Evolutionary conservation across 23 tunicate genomes (phyloP).

Genomic region (Trididemnum miniatum): DNA sequence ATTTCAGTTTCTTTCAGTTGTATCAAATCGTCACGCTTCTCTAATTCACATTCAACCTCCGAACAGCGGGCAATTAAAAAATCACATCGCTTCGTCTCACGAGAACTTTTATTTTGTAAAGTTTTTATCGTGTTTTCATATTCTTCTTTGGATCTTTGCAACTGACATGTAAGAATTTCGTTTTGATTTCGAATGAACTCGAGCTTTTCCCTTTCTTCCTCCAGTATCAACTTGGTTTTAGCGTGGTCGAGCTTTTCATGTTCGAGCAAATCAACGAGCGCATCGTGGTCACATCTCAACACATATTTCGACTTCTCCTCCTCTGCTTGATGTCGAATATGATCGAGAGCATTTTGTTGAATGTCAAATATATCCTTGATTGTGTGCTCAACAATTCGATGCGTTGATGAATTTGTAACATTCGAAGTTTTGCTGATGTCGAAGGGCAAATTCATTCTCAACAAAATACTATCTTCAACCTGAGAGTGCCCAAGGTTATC

Average conservation of each 20-base stretch:
- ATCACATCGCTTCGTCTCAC: slow-evolving; percentile 77
- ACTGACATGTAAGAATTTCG: slow-evolving; percentile 60
- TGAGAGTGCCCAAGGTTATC: too few relatives aligned
- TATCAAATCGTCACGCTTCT: slow-evolving; percentile 29
- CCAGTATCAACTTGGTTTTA: slow-evolving; percentile 71
- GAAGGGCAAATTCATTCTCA: too few relatives aligned
- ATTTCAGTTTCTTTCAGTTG: slow-evolving; percentile 70
- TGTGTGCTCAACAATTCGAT: slow-evolving; percentile 58
- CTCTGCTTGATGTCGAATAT: slow-evolving; percentile 44
- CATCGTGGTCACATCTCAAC: slow-evolving; percentile 45
- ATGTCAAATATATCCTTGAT: slow-evolving; percentile 62
- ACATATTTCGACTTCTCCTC: slow-evolving; percentile 65
- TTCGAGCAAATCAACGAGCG: slow-evolving; percentile 23
- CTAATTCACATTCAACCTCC: slow-evolving; percentile 46
- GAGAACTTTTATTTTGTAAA: slow-evolving; percentile 38
- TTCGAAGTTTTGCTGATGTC: too few relatives aligned
- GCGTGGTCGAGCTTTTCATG: slow-evolving; percentile 63
- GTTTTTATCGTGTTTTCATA: slow-evolving; percentile 45
- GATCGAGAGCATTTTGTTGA: slow-evolving; percentile 53
- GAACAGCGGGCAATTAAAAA: slow-evolving; percentile 54
- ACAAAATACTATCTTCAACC: too few relatives aligned
- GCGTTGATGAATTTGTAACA: slow-evolving; percentile 15
- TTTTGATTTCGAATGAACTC: slow-evolving; percentile 46
- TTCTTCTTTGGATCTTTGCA: slow-evolving; percentile 46
- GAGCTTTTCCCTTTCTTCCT: slow-evolving; percentile 49